Percentiles rank a stretch among this genome's conserved stretches.
Evolutionary conservation across 2,888 invertebrate species (phyloP).

Genomic region (Chrysolina americana): DNA sequence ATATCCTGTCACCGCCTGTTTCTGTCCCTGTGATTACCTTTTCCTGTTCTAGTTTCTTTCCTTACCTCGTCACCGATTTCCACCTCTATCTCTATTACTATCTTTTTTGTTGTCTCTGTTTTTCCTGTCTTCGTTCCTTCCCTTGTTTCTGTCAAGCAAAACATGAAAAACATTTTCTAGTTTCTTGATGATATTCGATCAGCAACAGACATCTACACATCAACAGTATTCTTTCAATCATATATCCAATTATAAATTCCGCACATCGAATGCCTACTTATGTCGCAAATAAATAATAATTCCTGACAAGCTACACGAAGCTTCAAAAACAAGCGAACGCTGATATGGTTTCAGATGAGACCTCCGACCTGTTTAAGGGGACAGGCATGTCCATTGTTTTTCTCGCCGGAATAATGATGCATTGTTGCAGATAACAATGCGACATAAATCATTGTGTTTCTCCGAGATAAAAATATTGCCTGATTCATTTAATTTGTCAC

Average conservation of each 20-base stretch:
- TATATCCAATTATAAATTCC: neutral
- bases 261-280: neutral
- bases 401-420: conserved; percentile 26
- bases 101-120: too few relatives aligned
- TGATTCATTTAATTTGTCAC: conserved; percentile 17
- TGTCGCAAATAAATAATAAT: conserved; percentile 8
- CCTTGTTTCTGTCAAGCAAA: too few relatives aligned
- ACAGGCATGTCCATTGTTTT: conserved; percentile 20
- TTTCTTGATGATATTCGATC: too few relatives aligned
- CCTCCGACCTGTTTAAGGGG: conserved; percentile 12
- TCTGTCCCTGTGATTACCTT: too few relatives aligned
- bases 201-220: too few relatives aligned
- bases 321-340: conserved; percentile 9
- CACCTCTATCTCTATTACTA: too few relatives aligned
- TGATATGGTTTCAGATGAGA: conserved; percentile 10
- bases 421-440: conserved; percentile 31
- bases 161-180: too few relatives aligned
- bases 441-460: conserved; percentile 26
- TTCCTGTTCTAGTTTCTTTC: too few relatives aligned
- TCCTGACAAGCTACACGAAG: neutral
- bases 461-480: conserved; percentile 3
- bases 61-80: too few relatives aligned
- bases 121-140: too few relatives aligned
- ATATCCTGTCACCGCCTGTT: too few relatives aligned
- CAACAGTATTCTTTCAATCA: neutral